Percentiles rank a stretch among this genome's conserved stretches.
Evolutionary conservation across 1,140 invertebrate species (phyloP).

Genomic region (Ericerus pela): DNA sequence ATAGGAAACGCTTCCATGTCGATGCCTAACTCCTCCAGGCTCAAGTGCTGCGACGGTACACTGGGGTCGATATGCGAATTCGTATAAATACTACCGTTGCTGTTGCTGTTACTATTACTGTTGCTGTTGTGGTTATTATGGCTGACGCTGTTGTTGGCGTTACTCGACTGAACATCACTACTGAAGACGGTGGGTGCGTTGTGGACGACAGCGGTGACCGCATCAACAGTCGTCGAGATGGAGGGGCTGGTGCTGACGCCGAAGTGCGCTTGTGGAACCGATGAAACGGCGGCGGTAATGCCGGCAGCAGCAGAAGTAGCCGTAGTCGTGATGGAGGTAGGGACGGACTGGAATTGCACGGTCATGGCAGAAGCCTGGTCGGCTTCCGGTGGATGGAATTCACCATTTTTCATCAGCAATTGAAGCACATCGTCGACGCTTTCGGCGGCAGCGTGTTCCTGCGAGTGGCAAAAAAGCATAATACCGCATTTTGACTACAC

Average conservation of each 20-base stretch:
- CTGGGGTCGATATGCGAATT: not conserved
- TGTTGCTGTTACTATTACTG: slow-evolving; percentile 4
- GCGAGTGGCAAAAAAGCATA: too few relatives aligned
- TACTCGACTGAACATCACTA: too few relatives aligned
- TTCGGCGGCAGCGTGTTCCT: slow-evolving; percentile 50
- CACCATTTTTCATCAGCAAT: slow-evolving; percentile 84
- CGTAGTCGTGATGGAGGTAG: too few relatives aligned
- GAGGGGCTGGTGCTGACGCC: not conserved
- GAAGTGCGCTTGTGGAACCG: not conserved
- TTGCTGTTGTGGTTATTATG: slow-evolving; percentile 6
- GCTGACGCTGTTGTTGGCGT: too few relatives aligned
- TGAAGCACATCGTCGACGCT: slow-evolving; percentile 90
- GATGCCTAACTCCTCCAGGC: not conserved
- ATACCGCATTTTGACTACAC: too few relatives aligned
- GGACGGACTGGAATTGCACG: not conserved
- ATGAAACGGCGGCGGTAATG: not conserved
- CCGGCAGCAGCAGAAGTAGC: too few relatives aligned
- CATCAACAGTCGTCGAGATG: too few relatives aligned
- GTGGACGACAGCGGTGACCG: too few relatives aligned
- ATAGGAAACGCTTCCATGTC: slow-evolving; percentile 22
- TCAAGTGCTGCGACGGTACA: not conserved
- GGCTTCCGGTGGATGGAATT: slow-evolving; percentile 73
- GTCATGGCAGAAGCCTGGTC: slow-evolving; percentile 37
- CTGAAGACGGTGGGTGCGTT: too few relatives aligned
- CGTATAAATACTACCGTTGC: not conserved